Percentiles rank a stretch among this genome's conserved stretches.
These are phyloP conservation scores for Amazona guildingii DNA, from an alignment of 2,113 vertebrate species.

Conservation along the genomic window DNA sequence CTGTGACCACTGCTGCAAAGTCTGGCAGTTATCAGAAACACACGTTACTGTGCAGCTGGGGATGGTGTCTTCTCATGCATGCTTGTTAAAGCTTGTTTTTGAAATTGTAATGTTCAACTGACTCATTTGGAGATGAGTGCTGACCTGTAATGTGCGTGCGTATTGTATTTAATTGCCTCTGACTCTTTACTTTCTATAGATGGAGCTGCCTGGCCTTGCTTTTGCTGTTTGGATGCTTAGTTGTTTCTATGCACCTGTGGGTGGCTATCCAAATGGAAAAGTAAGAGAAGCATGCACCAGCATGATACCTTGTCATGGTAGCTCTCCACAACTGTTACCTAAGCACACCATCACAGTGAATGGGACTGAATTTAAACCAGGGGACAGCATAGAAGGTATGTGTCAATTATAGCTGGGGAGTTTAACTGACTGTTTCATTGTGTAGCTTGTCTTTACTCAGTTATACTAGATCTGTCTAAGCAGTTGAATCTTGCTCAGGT, in stretches of 20 bases:
- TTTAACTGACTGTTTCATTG: background rate
- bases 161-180: background rate
- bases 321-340: conserved; percentile 48
- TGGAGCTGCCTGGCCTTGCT: conserved; percentile 31
- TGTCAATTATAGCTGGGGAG: background rate
- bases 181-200: conserved; percentile 59
- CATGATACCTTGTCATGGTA: conserved; percentile 80
- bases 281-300: conserved; percentile 74
- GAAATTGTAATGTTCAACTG: background rate
- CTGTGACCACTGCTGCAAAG: background rate
- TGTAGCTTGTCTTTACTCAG: background rate
- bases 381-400: conserved; percentile 82
- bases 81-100: background rate
- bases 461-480: background rate
- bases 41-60: background rate
- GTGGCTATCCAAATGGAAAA: conserved; percentile 75
- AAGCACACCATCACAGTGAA: conserved; percentile 75
- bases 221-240: conserved; percentile 9
- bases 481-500: background rate
- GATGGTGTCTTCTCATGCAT: background rate
- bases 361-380: conserved; percentile 72
- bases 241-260: background rate
- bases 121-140: background rate
- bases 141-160: background rate
- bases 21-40: background rate